These are phyloP conservation scores for Digitonthophagus gazella DNA, from an alignment of 2,888 invertebrate species.

Conservation along the genomic window DNA sequence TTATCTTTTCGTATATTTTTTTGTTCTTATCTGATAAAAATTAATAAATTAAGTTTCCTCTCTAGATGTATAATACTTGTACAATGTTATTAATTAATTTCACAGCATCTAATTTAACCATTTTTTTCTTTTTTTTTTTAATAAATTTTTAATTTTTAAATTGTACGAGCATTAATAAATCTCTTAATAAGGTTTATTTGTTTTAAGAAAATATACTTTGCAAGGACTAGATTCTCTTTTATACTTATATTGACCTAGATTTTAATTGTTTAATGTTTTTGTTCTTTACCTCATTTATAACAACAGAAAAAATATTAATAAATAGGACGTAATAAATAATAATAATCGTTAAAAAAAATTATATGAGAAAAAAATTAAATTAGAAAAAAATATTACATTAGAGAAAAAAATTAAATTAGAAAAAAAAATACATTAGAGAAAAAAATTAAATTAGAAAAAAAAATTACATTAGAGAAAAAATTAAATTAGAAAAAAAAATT, in stretches of 20 bases:
- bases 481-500: too few relatives aligned
- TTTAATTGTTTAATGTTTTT: neutral
- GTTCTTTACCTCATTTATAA: neutral
- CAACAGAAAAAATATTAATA: conserved; percentile 2
- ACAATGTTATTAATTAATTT: neutral
- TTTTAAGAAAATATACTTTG: conserved; percentile 21
- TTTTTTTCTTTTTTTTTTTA: neutral
- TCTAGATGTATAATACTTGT: neutral
- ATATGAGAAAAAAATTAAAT: too few relatives aligned
- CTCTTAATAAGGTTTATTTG: neutral
- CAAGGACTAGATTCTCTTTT: conserved; percentile 12
- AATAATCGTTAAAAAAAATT: neutral
- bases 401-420: neutral
- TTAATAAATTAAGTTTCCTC: neutral
- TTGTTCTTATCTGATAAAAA: conserved; percentile 8
- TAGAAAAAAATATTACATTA: too few relatives aligned
- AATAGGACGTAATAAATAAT: conserved; percentile 6
- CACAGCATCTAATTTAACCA: neutral
- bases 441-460: too few relatives aligned
- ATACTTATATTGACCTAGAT: conserved; percentile 2
- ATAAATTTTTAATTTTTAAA: conserved; percentile 1
- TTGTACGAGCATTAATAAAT: conserved; percentile 11
- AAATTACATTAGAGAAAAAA: too few relatives aligned
- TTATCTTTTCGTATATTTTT: neutral
- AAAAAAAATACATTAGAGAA: too few relatives aligned